Evolutionary conservation across 2,888 invertebrate species (phyloP).

Genomic region (Piscicola geometra): DNA sequence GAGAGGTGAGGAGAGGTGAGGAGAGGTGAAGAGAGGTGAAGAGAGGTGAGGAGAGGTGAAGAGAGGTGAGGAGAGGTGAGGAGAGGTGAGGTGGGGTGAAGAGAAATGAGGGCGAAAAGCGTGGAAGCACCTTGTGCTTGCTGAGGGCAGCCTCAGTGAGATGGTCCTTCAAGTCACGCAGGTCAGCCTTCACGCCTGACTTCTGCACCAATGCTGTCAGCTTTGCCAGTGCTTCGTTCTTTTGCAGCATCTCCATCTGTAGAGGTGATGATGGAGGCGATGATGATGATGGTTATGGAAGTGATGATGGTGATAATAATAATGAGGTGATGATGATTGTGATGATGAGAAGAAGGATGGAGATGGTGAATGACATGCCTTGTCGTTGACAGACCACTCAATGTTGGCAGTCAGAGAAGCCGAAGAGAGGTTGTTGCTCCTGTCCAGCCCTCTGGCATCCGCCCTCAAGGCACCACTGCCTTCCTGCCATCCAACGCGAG

Average conservation of each 20-base stretch:
- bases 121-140: constrained; percentile 15
- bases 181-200: constrained; percentile 61
- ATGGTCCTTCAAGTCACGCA: constrained; percentile 51
- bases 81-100: too few relatives aligned
- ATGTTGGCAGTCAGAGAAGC: background rate
- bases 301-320: too few relatives aligned
- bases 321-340: too few relatives aligned
- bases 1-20: too few relatives aligned
- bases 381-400: constrained; percentile 31
- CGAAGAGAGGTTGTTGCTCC: background rate
- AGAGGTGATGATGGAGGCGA: background rate
- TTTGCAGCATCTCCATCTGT: constrained; percentile 56
- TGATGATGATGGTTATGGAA: too few relatives aligned
- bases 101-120: too few relatives aligned
- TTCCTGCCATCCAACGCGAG: too few relatives aligned
- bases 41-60: too few relatives aligned
- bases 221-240: constrained; percentile 75
- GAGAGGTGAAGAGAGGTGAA: too few relatives aligned
- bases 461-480: too few relatives aligned
- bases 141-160: constrained; percentile 35
- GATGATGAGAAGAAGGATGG: too few relatives aligned
- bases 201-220: constrained; percentile 81
- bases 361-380: background rate
- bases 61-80: too few relatives aligned
- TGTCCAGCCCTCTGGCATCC: background rate